Base-by-base conservation (phyloP, 2,113 vertebrate species). In the Ailurus styani region DNA sequence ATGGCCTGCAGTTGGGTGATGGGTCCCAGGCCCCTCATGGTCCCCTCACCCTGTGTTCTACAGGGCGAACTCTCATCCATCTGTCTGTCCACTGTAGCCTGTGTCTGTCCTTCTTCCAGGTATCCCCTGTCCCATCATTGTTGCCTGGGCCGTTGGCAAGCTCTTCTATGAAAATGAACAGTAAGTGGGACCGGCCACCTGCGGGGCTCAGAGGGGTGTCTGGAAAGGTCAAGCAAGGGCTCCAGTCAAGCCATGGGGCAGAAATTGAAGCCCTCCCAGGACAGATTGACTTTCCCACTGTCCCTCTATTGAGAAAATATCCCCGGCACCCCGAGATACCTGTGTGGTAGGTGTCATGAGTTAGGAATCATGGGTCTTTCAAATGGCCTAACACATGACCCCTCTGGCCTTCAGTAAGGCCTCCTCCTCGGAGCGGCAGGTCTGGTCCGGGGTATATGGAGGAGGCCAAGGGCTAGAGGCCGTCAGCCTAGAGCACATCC, bases 121-220 rank as follows among this genome's bases (percentile, higher is more conserved):
- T 98, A 98, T 99, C 88, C 99, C 99, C 18, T 99, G 98, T 92
- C 99, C 99, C 34, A 99, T 99, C 97, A 99, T 99, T 68, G 96
- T 99, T 0, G 99, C 99, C 96, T 99, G 99, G 99, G 99, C 99
- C 40, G 98, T 99, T 73, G 99, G 99, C 87, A 99, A 99, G 93
- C 98, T 99, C 2, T 99, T 99, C 98, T 99, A 99, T 91, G 99
- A 99, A 98, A 99, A 99, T 75, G 99, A 99, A 95, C 99, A 99
- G 99, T 99, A 98, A 99, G 99, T 99, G 92, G 31, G 12, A 54
- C 5, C 2, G 31, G 64, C 42, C 14, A 11, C 10, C 42, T 0
- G 1, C 1, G 1, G 75, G 70, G 34, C n/a, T 1, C 34, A 12
- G 8, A 29, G 21, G 52, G 27, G 12, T 70, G 4, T 21, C 2